phyloP scores from a whole-genome alignment of 2,113 vertebrate species.

The Vulpes vulpes region DNA sequence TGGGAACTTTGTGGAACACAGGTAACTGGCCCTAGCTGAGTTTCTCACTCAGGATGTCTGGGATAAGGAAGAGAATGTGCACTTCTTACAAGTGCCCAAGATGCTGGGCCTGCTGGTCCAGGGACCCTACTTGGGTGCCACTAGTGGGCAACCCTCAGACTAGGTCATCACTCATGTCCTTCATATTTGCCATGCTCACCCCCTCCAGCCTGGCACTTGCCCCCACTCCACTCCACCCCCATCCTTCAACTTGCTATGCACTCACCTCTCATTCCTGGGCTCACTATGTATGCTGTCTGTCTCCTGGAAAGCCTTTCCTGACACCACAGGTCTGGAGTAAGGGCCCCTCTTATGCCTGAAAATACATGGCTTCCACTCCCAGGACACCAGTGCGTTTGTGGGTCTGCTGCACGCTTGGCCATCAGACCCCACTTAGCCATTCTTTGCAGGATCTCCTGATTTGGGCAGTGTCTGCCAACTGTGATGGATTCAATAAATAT shows the following conservation, averaged over 20 bases:
- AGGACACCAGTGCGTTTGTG: not conserved
- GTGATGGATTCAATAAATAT: fast-evolving
- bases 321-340: not conserved
- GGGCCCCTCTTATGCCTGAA: not conserved
- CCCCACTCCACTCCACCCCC: not conserved
- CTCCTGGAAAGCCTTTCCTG: not conserved
- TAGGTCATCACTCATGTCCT: not conserved
- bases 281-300: fast-evolving
- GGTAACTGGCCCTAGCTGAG: fast-evolving
- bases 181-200: not conserved
- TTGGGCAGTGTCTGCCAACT: not conserved
- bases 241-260: not conserved
- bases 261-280: not conserved
- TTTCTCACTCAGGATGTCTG: fast-evolving
- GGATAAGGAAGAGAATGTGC: not conserved
- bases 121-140: no score
- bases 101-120: not conserved
- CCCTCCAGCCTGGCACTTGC: not conserved
- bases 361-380: not conserved
- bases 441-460: no score
- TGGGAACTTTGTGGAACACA: fast-evolving
- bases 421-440: not conserved
- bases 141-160: not conserved
- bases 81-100: no score
- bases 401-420: no score